Base-by-base conservation (phyloP, 2,797 vertebrate species). In the Hippocampus kuda region DNA sequence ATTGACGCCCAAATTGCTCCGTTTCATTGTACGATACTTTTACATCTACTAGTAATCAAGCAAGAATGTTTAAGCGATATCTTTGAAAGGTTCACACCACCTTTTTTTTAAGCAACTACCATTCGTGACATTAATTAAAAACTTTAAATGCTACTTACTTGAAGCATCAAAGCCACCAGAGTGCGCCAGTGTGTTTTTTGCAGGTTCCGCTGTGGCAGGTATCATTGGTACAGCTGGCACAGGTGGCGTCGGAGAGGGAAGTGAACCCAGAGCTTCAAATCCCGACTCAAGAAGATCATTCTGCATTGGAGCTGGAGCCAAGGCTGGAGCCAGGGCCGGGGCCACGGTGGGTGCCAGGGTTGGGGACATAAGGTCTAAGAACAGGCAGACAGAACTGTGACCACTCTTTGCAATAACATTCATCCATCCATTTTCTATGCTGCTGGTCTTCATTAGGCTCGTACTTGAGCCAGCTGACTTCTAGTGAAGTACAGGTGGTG, bases 81-180 rank as follows among this genome's bases (percentile, higher is more conserved):
- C 9, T 30, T 62, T 3, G 2, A 44, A 26, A 46, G n/a, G 22
- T 51, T 34, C 51, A 51, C 44, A 20, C 49, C 12, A 49, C 18
- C 1, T 66, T 8, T 30, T 27, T 48, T 26, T 30, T 13, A 27
- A 49, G 24, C 48, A 3, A 44, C 42, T 34, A 44, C 20, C 5
- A 7, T n/a, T n/a, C 61, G 18, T n/a, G 41, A 64, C 30, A 66
- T 26, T 5, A 46, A 44, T 46, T 1, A 66, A 66, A 66, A 34
- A 4, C 16, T 48, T 13, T 4, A 56, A 57, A 27, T 59, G 38
- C 30, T 12, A 77, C 91, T 91, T 82, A 99, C 97, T 95, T 91
- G 96, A 95, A 12, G 95, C 82, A 86, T 98, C 94, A 77, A 98
- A 94, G 84, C 92, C 89, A 92, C 87, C 86, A 91, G 90, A 87